These are phyloP conservation scores for Crotalus tigris DNA, from an alignment of 2,113 vertebrate species.

Conservation along the genomic window DNA sequence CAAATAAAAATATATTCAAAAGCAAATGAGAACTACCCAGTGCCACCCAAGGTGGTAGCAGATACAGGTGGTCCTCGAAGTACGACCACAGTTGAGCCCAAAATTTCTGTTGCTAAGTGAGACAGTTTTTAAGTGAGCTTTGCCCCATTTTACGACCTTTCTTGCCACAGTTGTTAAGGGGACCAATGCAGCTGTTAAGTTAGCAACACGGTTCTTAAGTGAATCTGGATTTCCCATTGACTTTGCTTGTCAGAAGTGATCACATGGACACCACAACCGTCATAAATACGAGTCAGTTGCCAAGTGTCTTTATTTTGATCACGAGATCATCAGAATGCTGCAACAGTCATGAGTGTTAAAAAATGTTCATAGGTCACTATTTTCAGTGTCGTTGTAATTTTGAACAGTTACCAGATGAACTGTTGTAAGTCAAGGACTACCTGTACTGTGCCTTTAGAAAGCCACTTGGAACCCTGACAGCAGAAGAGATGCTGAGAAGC, in stretches of 20 bases:
- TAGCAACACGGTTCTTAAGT: neutral
- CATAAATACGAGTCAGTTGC: neutral
- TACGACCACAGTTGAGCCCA: neutral
- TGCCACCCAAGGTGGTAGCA: neutral
- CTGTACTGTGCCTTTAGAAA: neutral
- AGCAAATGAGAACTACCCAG: neutral
- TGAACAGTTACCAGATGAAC: neutral
- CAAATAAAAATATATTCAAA: neutral
- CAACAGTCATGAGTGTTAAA: neutral
- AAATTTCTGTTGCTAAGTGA: neutral
- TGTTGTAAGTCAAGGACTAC: neutral
- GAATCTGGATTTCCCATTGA: neutral
- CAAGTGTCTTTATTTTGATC: neutral
- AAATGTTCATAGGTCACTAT: neutral
- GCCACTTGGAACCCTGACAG: neutral
- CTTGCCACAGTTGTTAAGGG: neutral
- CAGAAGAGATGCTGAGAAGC: neutral
- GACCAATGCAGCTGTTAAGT: neutral
- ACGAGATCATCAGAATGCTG: neutral
- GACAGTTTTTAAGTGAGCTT: neutral
- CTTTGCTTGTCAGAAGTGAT: neutral
- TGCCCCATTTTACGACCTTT: neutral
- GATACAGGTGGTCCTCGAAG: neutral
- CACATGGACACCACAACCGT: neutral
- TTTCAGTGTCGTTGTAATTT: neutral